Conservation (phyloP, 1,140 invertebrate genomes). For the Oedothorax gibbosus region DNA sequence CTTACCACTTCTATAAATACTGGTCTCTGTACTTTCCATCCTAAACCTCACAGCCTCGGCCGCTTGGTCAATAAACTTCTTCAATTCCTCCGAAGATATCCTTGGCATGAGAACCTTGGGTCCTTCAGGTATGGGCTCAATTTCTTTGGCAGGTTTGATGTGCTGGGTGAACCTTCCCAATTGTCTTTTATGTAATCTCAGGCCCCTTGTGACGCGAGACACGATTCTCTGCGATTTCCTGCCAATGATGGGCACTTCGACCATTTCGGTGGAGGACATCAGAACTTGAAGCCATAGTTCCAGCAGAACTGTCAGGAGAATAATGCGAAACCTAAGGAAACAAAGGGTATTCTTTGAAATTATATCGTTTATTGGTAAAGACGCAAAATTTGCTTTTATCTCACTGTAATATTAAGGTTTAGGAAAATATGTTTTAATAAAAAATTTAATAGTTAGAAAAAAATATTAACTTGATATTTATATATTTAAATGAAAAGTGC, state of each 20-base stretch:
- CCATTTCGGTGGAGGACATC: constrained; percentile 50
- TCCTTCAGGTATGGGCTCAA: constrained; percentile 64
- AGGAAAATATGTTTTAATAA: too few species aligned
- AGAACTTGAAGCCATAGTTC: constrained; percentile 56
- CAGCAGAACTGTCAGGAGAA: constrained; percentile 43
- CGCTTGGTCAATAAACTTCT: constrained; percentile 57
- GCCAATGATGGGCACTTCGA: constrained; percentile 57
- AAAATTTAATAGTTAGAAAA: too few species aligned
- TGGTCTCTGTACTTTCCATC: constrained; percentile 61
- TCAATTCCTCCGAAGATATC: constrained; percentile 67
- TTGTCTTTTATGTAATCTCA: constrained; percentile 57
- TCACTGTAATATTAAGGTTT: too few species aligned
- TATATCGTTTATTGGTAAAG: neutral
- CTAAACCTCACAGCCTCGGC: constrained; percentile 36
- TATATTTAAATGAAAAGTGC: too few species aligned
- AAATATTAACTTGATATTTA: too few species aligned
- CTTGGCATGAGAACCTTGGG: constrained; percentile 66
- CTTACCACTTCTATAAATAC: constrained; percentile 62
- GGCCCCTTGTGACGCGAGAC: constrained; percentile 46
- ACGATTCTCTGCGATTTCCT: constrained; percentile 54
- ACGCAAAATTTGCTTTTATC: too few species aligned
- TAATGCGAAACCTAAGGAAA: constrained; percentile 34
- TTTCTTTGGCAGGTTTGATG: constrained; percentile 64
- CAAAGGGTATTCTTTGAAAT: neutral
- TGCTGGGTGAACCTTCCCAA: constrained; percentile 62